Evolutionary conservation across 2,797 vertebrate species (phyloP).

Genomic region (Rousettus madagascariensis): DNA sequence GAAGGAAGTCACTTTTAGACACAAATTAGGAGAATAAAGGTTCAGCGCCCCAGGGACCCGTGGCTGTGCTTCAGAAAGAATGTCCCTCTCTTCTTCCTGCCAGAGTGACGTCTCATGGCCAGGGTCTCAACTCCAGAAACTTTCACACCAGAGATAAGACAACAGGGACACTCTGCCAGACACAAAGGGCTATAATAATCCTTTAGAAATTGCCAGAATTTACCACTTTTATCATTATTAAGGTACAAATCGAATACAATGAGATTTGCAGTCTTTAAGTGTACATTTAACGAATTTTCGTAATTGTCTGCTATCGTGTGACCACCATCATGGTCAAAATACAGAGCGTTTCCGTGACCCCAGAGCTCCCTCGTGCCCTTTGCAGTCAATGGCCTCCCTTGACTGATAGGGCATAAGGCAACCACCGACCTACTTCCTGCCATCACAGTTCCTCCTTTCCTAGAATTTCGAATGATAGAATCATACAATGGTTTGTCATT

Average conservation of each 20-base stretch:
- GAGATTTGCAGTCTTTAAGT: background rate
- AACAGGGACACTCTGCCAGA: too few species aligned
- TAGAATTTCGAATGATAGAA: background rate
- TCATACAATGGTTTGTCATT: background rate
- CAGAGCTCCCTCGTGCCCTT: background rate
- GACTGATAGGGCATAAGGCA: too few species aligned
- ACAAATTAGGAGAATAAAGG: background rate
- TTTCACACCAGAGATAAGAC: background rate
- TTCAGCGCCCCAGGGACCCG: background rate
- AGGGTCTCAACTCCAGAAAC: background rate
- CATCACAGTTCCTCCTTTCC: background rate
- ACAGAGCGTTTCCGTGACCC: fast-evolving
- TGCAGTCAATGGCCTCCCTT: background rate
- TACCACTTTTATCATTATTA: background rate
- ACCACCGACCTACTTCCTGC: background rate
- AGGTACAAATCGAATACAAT: background rate
- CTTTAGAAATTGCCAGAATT: background rate
- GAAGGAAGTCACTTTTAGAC: background rate
- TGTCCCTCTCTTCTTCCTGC: background rate
- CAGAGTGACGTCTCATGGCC: background rate
- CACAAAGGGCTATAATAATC: background rate
- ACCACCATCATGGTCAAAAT: background rate
- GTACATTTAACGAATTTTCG: background rate
- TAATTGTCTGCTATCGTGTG: background rate
- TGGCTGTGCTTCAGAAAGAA: background rate